Evolutionary conservation across 2,797 vertebrate genomes (phyloP).

Genomic region (Protosalanx chinensis): DNA sequence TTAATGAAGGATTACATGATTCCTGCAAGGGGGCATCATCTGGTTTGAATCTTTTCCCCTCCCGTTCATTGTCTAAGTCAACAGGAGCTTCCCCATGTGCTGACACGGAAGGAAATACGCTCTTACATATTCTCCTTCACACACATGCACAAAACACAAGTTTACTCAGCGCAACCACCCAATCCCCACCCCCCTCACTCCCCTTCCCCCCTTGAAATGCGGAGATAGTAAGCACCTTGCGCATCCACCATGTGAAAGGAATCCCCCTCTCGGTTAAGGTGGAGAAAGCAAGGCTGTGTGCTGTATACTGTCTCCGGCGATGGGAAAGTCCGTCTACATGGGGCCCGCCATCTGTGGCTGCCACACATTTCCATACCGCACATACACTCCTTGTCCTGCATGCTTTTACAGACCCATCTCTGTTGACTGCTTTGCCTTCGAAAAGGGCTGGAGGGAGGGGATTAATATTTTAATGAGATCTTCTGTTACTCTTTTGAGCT

Average conservation of each 20-base stretch:
- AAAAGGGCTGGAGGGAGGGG: slow-evolving; percentile 8
- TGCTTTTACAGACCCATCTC: slow-evolving; percentile 20
- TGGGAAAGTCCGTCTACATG: not conserved
- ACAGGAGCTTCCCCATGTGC: no score
- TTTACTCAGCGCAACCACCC: slow-evolving; percentile 28
- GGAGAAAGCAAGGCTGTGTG: not conserved
- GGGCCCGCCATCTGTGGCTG: not conserved
- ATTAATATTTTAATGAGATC: slow-evolving; percentile 1
- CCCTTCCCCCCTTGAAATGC: slow-evolving; percentile 32
- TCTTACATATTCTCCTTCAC: no score
- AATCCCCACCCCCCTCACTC: no score
- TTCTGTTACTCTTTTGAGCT: slow-evolving; percentile 4
- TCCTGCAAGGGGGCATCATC: slow-evolving; percentile 44
- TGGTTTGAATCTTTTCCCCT: slow-evolving; percentile 28
- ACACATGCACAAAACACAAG: not conserved
- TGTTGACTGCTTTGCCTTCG: slow-evolving; percentile 12
- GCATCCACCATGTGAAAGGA: slow-evolving; percentile 51
- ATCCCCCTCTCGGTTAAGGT: slow-evolving; percentile 46
- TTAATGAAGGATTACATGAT: slow-evolving; percentile 27
- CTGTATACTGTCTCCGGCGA: no score
- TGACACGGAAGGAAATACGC: no score
- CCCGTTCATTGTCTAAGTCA: not conserved
- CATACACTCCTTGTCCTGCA: not conserved
- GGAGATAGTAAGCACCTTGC: slow-evolving; percentile 42
- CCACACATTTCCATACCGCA: not conserved